A percentile compares a stretch with the other conserved stretches of the same genome.
phyloP scores from a whole-genome alignment of 2,797 vertebrate genomes.

The Enteromius treurensis region DNA sequence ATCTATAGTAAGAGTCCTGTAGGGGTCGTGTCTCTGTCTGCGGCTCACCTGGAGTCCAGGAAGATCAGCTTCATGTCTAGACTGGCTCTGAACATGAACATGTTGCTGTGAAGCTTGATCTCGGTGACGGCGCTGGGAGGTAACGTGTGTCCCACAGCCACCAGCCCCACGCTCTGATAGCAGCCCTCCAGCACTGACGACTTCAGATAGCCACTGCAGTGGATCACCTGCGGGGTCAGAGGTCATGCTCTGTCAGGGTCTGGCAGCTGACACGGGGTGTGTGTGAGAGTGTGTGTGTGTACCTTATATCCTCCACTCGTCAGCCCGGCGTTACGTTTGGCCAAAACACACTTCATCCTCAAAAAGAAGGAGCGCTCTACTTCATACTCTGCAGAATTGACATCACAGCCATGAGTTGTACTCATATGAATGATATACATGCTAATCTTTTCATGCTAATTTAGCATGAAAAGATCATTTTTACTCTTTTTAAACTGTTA shows the following conservation, averaged over 20 bases:
- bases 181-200: constrained; percentile 97
- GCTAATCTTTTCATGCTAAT: too few relatives aligned
- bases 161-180: constrained; percentile 96
- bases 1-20: neutral
- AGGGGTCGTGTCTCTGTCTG: neutral
- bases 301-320: constrained; percentile 98
- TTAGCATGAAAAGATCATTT: neutral
- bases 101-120: constrained; percentile 98
- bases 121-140: constrained; percentile 96
- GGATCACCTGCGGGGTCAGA: constrained; percentile 84
- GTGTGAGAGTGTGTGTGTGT: neutral
- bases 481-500: neutral
- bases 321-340: constrained; percentile 94
- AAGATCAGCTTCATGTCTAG: constrained; percentile 99
- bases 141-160: constrained; percentile 95
- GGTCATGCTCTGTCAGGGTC: neutral
- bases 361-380: constrained; percentile 96
- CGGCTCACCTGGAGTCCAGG: constrained; percentile 90
- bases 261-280: neutral
- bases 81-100: constrained; percentile 99
- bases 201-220: constrained; percentile 97
- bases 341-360: constrained; percentile 96
- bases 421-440: neutral
- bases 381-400: constrained; percentile 85
- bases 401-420: neutral